Percentiles rank a stretch among this genome's conserved stretches.
phyloP scores from a whole-genome alignment of 2,888 invertebrate species.

The Automeris io region DNA sequence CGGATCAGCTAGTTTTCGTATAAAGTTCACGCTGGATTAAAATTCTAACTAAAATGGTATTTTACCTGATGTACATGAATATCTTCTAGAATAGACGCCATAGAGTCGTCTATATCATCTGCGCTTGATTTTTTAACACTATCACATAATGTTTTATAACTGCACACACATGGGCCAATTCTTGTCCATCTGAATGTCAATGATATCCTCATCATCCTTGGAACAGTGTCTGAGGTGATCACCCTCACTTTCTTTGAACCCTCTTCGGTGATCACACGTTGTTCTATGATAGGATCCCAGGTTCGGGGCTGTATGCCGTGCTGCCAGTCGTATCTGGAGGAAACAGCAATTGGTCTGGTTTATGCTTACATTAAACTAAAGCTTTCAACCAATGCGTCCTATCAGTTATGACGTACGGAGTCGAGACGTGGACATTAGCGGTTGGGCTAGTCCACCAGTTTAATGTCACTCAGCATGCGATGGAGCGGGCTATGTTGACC shows the following conservation, averaged over 20 bases:
- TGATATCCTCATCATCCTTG: conserved; percentile 79
- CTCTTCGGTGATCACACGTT: conserved; percentile 44
- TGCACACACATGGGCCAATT: conserved; percentile 78
- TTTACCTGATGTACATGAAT: conserved; percentile 85
- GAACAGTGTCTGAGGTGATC: conserved; percentile 38
- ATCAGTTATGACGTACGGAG: too few species aligned
- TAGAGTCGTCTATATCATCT: conserved; percentile 48
- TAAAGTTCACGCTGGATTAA: too few species aligned
- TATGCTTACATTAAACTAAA: too few species aligned
- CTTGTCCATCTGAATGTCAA: conserved; percentile 88
- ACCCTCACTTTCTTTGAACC: conserved; percentile 26
- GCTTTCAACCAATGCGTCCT: too few species aligned
- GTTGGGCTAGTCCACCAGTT: too few species aligned
- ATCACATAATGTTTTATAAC: conserved; percentile 82
- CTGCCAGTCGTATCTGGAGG: conserved; percentile 84
- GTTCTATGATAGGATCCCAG: conserved; percentile 80
- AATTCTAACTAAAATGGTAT: too few species aligned
- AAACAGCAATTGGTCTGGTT: too few species aligned
- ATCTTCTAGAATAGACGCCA: conserved; percentile 82
- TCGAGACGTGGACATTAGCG: too few species aligned
- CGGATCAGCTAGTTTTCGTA: too few species aligned
- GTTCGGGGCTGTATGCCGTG: conserved; percentile 92
- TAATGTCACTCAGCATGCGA: too few species aligned
- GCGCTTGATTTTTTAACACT: conserved; percentile 33
- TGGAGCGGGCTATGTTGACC: too few species aligned